Evolutionary conservation across 2,113 vertebrate genomes (phyloP).

Genomic region (Tamias sibiricus): DNA sequence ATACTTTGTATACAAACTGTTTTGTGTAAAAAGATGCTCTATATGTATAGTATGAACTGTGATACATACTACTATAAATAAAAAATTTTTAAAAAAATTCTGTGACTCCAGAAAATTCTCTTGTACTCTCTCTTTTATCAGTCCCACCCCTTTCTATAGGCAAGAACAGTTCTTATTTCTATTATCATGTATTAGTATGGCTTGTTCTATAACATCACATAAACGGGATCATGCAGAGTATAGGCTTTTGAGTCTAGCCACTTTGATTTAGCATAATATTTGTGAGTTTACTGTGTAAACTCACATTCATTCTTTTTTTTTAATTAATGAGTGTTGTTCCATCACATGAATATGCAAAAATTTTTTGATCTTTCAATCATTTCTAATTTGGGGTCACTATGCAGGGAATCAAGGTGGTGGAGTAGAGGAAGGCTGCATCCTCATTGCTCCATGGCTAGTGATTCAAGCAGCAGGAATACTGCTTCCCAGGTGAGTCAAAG

Average conservation of each 20-base stretch:
- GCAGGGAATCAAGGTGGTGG: not conserved
- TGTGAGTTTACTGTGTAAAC: not conserved
- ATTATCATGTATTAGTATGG: not conserved
- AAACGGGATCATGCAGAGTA: not conserved
- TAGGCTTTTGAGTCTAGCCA: not conserved
- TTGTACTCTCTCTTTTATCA: not conserved
- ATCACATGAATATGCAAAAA: not conserved
- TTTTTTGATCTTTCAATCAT: not conserved
- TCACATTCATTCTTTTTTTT: not conserved
- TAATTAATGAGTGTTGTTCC: not conserved
- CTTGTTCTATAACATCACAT: not conserved
- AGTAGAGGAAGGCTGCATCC: too few species aligned
- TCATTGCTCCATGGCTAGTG: too few species aligned
- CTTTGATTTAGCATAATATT: not conserved
- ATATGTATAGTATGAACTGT: too few species aligned
- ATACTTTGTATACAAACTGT: too few species aligned
- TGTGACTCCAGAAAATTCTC: not conserved
- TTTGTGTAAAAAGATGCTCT: too few species aligned
- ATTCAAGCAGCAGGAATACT: too few species aligned
- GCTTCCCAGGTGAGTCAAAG: too few species aligned
- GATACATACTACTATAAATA: too few species aligned
- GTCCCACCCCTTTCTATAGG: not conserved
- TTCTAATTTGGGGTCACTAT: not conserved
- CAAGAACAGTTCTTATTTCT: not conserved
- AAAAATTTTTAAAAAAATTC: too few species aligned